Conservation (phyloP, 2,888 invertebrate genomes). For the Drosophila niveifrons region DNA sequence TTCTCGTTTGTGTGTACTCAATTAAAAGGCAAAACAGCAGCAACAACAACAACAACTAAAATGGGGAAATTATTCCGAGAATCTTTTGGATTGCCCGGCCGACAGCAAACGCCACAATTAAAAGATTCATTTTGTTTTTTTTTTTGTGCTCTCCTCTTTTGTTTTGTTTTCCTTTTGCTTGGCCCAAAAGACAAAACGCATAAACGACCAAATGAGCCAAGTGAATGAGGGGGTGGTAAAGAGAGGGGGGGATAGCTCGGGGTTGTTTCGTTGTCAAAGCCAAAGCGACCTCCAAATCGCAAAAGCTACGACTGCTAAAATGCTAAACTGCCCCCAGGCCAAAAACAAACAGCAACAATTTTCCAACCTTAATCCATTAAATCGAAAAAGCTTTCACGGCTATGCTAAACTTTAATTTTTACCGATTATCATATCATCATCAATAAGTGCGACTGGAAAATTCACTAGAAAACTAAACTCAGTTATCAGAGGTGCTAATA, state of each 20-base stretch:
- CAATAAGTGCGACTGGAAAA: slow-evolving; percentile 1
- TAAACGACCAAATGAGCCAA: slow-evolving; percentile 24
- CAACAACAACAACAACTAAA: slow-evolving; percentile 47
- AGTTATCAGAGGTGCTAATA: not conserved
- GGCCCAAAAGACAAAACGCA: slow-evolving; percentile 42
- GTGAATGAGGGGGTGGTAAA: not conserved
- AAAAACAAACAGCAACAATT: not conserved
- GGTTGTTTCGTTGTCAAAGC: slow-evolving; percentile 46
- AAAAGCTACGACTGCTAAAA: slow-evolving; percentile 37
- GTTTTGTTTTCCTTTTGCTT: slow-evolving; percentile 36
- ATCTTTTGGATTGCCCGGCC: slow-evolving; percentile 68
- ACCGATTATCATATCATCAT: slow-evolving; percentile 18
- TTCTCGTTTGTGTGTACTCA: slow-evolving; percentile 73
- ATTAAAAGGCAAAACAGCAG: slow-evolving; percentile 70
- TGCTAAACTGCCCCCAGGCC: slow-evolving; percentile 32
- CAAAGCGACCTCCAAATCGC: slow-evolving; percentile 48
- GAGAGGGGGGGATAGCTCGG: not conserved
- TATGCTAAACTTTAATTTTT: slow-evolving; percentile 7
- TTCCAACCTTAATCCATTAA: slow-evolving; percentile 20
- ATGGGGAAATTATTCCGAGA: slow-evolving; percentile 78
- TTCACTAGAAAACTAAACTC: slow-evolving; percentile 5
- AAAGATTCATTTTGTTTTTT: slow-evolving; percentile 54
- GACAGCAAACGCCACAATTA: slow-evolving; percentile 71
- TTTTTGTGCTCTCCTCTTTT: slow-evolving; percentile 7
- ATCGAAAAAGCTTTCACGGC: slow-evolving; percentile 42